phyloP scores from a whole-genome alignment of 2,113 vertebrate genomes.

The Rana temporaria region DNA sequence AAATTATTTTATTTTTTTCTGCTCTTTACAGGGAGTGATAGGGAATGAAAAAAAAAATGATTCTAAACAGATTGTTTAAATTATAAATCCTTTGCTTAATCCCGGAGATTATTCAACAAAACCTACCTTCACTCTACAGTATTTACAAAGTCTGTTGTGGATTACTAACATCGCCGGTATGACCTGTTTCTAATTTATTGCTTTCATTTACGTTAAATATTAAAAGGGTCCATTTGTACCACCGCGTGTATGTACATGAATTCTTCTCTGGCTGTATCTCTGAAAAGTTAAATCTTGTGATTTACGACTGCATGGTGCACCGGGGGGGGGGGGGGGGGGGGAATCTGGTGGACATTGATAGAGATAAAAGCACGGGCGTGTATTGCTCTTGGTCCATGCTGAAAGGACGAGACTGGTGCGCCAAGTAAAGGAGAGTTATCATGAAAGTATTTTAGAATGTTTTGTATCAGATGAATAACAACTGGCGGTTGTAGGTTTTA shows the following conservation, averaged over 20 bases:
- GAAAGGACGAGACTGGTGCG: conserved; percentile 63
- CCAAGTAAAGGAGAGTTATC: conserved; percentile 7
- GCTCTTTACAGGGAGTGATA: neutral
- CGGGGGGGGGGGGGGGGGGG: too few species aligned
- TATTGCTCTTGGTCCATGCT: conserved; percentile 71
- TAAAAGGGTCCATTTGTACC: conserved; percentile 80
- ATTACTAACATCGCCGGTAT: conserved; percentile 79
- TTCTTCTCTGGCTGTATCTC: conserved; percentile 78
- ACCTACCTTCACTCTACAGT: conserved; percentile 77
- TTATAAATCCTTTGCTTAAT: conserved; percentile 76
- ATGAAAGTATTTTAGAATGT: neutral
- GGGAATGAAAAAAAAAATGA: conserved; percentile 50
- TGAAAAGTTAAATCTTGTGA: conserved; percentile 79
- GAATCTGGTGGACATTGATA: conserved; percentile 74
- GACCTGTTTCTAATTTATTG: conserved; percentile 85
- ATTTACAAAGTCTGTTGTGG: conserved; percentile 80
- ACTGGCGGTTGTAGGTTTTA: neutral
- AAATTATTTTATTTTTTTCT: too few species aligned
- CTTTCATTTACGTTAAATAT: conserved; percentile 82
- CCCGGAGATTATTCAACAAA: conserved; percentile 79
- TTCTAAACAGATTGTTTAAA: conserved; percentile 72
- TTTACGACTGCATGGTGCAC: conserved; percentile 78
- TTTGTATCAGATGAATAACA: neutral
- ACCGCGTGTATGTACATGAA: conserved; percentile 80
- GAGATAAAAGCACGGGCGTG: conserved; percentile 70